A percentile compares a stretch with the other conserved stretches of the same genome.
phyloP scores from a whole-genome alignment of 2,797 vertebrate genomes.

The Phoebastria nigripes region DNA sequence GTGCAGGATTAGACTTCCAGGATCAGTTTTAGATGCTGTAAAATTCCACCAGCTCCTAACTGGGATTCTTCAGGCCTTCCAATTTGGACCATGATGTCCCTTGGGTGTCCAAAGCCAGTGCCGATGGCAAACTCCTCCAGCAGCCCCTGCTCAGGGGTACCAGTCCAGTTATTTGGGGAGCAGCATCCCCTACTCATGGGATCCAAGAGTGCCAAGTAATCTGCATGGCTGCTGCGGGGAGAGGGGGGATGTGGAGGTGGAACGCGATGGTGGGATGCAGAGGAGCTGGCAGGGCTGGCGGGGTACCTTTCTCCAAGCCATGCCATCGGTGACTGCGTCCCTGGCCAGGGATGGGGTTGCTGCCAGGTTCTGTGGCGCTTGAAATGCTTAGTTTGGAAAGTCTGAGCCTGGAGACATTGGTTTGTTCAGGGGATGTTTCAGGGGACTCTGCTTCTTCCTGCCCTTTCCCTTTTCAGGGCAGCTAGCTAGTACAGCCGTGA shows the following conservation, averaged over 20 bases:
- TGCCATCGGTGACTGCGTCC: too few species aligned
- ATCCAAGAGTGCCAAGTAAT: too few species aligned
- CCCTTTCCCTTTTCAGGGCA: not conserved
- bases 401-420: not conserved
- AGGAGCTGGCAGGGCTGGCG: too few species aligned
- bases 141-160: rapidly evolving
- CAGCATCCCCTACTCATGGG: not conserved
- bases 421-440: not conserved
- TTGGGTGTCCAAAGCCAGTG: not conserved
- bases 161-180: not conserved
- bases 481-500: not conserved
- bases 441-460: not conserved
- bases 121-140: not conserved
- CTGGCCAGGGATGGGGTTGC: too few species aligned
- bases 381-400: not conserved
- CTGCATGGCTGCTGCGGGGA: too few species aligned
- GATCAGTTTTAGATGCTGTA: not conserved
- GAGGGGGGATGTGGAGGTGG: too few species aligned
- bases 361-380: too few species aligned
- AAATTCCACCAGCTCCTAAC: not conserved
- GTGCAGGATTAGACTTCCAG: not conserved
- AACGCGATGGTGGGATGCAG: too few species aligned
- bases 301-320: too few species aligned
- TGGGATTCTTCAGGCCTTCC: not conserved
- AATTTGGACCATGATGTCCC: not conserved